Base-by-base conservation (phyloP, 2,797 vertebrate genomes). In the Pangasius macronema region DNA sequence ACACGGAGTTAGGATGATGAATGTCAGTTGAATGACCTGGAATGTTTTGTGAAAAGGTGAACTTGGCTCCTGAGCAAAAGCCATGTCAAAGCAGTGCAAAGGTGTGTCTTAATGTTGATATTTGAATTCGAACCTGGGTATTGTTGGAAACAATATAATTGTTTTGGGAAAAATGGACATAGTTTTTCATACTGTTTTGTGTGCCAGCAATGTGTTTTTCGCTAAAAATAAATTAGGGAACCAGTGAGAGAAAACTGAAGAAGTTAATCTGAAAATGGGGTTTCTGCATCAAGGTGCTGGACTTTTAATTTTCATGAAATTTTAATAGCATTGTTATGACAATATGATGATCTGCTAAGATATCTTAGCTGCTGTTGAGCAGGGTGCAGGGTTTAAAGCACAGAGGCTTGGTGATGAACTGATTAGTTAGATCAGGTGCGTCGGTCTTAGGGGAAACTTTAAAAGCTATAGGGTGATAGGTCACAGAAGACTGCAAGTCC, bases 11-110 rank as follows among this genome's bases (percentile, higher is more conserved):
- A 68, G 65, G 61, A 83, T 70, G 73, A 84, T 87, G 72, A 57
- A 76, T 49, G 57, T 67, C 72, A 3, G 10, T 24, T 7, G 36
- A 79, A 83, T 51, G 55, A 83, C 36, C 22, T 65, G 80, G 33
- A 14, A 67, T 36, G 65, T 63, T 85, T 80, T 80, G 75, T 81
- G 39, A 70, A 61, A 84, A 87, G 82, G 49, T 72, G 42, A 80
- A 84, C 70, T 55, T 24, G n/a, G 30, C 65, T 53, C 46, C 53
- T 22, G 20, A 30, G 61, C 24, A 27, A 67, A 53, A 16, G 3
- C 5, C 27, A 16, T 18, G 16, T 59, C 30, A 77, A 77, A 65
- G 36, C 39, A 68, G 5, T 55, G 68, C 68, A 42, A 16, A 81
- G 16, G 5, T 82, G n/a, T 33, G 24, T 51, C 51, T 11, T 80